Evolutionary conservation across 2,797 vertebrate species (phyloP), one percentile per base, ranked within the genome.

Genomic region (Peromyscus nudipes): DNA sequence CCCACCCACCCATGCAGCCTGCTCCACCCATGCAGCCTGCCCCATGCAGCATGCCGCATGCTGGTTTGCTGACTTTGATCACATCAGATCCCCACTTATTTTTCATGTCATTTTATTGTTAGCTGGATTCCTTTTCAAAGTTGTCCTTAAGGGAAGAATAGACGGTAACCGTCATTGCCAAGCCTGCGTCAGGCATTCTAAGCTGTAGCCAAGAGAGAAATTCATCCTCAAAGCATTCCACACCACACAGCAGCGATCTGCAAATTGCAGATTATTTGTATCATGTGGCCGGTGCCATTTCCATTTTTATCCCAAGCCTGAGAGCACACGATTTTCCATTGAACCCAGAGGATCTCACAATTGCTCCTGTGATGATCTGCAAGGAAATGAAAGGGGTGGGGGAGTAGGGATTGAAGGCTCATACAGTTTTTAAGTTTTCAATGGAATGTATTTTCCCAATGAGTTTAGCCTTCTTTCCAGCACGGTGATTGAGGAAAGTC

Each of bases 151-250:
- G 73, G 81, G 55, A 4, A 11, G 96, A 97, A 84, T 25, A 16
- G 91, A 94, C 95, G 93, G n/a, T 86, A 96, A 94, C 27, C 31
- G 0, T 92, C 81, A 89, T 90, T 94, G 73, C 60, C 91, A 60
- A 92, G 75, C 76, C 31, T n/a, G 0, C 86, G 0, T 92, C 65
- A 89, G 23, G n/a, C 29, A 21, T 94, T 95, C 84, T 93, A 25
- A 92, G 92, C 40, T 76, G 86, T 0, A 92, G 27, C 92, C 76
- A 19, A 34, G 64, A 81, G 94, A 97, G 94, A 97, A 98, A 89
- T 46, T 94, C 96, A 97, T 97, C 94, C 96, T 98, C 76, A 96
- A 97, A 96, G 82, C 4, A 3, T 96, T 96, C 81, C 94, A 19
- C 82, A 91, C 10, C 93, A 90, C 96, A 97, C 37, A 96, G 86